phyloP scores from a whole-genome alignment of 2,113 vertebrate genomes.

The Sigmodon hispidus region DNA sequence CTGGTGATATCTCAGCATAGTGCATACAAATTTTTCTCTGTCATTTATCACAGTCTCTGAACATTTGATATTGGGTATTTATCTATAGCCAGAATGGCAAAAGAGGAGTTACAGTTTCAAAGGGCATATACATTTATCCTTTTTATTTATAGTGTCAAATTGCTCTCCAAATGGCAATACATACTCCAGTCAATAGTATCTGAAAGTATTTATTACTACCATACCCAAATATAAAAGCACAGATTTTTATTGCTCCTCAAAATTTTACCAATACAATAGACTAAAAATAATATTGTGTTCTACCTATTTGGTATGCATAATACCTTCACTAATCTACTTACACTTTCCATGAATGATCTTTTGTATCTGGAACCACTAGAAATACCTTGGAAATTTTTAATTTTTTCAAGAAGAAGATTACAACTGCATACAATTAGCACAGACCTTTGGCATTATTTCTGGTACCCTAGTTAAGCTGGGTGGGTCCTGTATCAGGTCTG shows the following conservation, averaged over 20 bases:
- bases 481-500: not conserved
- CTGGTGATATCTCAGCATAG: not conserved
- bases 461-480: not conserved
- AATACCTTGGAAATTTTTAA: constrained; percentile 47
- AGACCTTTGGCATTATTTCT: not conserved
- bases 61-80: not conserved
- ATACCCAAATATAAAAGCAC: not conserved
- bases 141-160: constrained; percentile 10
- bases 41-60: not conserved
- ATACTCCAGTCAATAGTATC: not conserved
- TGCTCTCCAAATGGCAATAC: not conserved
- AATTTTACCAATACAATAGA: not conserved
- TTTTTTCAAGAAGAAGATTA: not conserved
- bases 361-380: not conserved
- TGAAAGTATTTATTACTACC: not conserved
- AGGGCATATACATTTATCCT: not conserved
- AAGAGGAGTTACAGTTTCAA: not conserved
- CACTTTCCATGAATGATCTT: constrained; percentile 9
- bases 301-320: constrained; percentile 15
- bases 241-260: constrained; percentile 3
- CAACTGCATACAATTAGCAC: not conserved
- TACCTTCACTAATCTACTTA: not conserved
- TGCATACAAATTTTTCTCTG: not conserved
- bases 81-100: not conserved
- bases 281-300: not conserved